A percentile compares a stretch with the other conserved stretches of the same genome.
Evolutionary conservation across 2,888 invertebrate species (phyloP).

Genomic region (Diadromus collaris): DNA sequence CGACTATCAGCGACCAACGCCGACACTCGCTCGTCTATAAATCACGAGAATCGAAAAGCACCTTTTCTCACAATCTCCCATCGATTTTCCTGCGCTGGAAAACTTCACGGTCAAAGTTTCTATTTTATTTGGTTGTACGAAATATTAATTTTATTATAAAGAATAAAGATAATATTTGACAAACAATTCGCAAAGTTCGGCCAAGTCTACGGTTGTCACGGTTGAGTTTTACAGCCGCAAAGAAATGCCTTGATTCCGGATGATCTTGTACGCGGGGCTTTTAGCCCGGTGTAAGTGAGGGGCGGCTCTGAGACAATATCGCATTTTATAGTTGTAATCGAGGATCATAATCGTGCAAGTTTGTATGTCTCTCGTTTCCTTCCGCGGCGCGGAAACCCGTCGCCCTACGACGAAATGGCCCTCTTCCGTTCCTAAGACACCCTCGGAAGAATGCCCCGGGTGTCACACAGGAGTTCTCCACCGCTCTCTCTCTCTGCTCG

Average conservation of each 20-base stretch:
- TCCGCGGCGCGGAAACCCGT: constrained; percentile 51
- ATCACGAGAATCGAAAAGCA: constrained; percentile 67
- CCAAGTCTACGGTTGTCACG: not conserved
- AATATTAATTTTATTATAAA: constrained; percentile 2
- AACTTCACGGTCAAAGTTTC: not conserved
- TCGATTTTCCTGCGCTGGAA: not conserved
- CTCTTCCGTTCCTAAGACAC: constrained; percentile 69
- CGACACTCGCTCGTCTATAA: constrained; percentile 66
- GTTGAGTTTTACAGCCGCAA: constrained; percentile 22
- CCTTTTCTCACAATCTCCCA: constrained; percentile 42
- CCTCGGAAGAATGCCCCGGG: constrained; percentile 77
- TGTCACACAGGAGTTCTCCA: constrained; percentile 73
- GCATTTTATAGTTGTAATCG: constrained; percentile 80
- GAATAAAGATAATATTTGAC: not conserved
- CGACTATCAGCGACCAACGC: constrained; percentile 73
- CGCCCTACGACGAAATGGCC: constrained; percentile 60
- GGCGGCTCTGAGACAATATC: constrained; percentile 73
- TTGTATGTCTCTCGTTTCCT: constrained; percentile 74
- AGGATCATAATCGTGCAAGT: constrained; percentile 79
- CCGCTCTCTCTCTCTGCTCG: constrained; percentile 64
- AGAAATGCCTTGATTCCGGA: constrained; percentile 42
- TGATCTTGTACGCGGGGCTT: constrained; percentile 42
- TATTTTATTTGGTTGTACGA: not conserved
- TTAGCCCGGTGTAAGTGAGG: constrained; percentile 42
- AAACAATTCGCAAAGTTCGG: constrained; percentile 8